Base-by-base conservation (phyloP, 2,888 invertebrate genomes). In the Megastigmus dorsalis region DNA sequence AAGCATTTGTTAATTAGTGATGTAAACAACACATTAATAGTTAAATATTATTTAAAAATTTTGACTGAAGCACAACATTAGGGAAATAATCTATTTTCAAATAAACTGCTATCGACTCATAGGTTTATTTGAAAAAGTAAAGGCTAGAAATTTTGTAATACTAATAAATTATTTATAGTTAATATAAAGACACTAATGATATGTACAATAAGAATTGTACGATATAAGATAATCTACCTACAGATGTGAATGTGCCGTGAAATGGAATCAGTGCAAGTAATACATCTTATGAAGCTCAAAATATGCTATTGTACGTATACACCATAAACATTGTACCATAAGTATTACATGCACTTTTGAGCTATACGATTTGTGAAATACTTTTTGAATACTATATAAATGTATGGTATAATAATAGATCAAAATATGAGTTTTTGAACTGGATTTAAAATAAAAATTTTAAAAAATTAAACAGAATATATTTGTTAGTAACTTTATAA, bases 361-460 rank as follows among this genome's bases (percentile, higher is more conserved):
- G 45, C 23, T 33, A 36, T 62, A 30, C 20, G 38, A 62, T n/a
- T 45, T 67, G 60, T 67, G 67, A 67, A 74, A 48, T 50, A 68
- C 43, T 67, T 65, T 65, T 60, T 57, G 20, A 48, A 43, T 62
- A 60, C 15, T 48, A 41, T 41, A 41, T 30, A 59, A 36, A 54
- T 68, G 59, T 59, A 59, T 33, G 50, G 45, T 62, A 67, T 20
- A 13, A 67, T 20, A 13, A 63, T 38, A 43, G 20, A 54, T 18
- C 10, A 68, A 20, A 74, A 2, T 45, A 60, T 43, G 23, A 65
- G 30, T 57, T 65, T 72, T 59, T 41, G 10, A 18, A 71, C 45
- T 55, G 26, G 33, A 63, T 71, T 55, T 36, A 50, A 55, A 71
- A 71, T 71, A 71, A 71, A 71, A 63, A 10, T 48, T 48, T 57